Conservation (phyloP, 2,797 vertebrate genomes). For the Oreortyx pictus region DNA sequence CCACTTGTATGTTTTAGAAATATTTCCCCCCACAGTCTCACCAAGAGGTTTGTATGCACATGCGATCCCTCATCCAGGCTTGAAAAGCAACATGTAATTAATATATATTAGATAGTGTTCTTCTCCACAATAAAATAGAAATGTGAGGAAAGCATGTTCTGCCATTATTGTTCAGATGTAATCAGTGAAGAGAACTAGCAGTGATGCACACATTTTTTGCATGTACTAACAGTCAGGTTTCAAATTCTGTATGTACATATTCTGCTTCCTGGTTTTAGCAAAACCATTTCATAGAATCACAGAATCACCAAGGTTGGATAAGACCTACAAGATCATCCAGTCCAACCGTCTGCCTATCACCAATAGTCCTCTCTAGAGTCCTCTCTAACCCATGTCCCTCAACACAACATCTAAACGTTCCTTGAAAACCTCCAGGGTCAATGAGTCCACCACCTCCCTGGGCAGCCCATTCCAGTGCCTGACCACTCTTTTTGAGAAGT, state of each 20-base stretch:
- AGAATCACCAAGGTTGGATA: too few species aligned
- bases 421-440: too few species aligned
- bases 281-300: not conserved
- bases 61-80: fast-evolving
- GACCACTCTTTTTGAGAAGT: too few species aligned
- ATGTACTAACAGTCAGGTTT: not conserved
- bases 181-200: not conserved
- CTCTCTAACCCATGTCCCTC: too few species aligned
- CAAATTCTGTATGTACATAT: not conserved
- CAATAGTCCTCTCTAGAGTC: too few species aligned
- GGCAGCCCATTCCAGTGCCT: too few species aligned
- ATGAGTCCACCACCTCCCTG: too few species aligned
- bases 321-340: too few species aligned
- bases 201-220: not conserved
- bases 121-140: not conserved
- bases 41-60: not conserved
- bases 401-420: too few species aligned
- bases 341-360: too few species aligned
- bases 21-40: not conserved
- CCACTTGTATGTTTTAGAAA: not conserved
- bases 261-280: not conserved
- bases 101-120: not conserved
- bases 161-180: not conserved
- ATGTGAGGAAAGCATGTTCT: fast-evolving
- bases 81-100: not conserved